Conservation (phyloP, 2,797 vertebrate species). For the Anisognathus igniventris region DNA sequence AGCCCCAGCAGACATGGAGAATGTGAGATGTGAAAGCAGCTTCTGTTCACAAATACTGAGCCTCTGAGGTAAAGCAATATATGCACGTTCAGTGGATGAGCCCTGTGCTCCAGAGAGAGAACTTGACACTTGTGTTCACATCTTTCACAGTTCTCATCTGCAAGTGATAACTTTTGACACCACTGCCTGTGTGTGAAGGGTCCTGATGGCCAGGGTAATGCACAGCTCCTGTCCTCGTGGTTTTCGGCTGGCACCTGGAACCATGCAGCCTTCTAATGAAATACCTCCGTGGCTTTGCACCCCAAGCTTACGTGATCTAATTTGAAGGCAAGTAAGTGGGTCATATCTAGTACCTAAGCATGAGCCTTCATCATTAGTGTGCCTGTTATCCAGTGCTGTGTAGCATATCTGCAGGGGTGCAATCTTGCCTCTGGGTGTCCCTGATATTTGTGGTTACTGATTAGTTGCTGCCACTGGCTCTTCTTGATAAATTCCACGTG, state of each 20-base stretch:
- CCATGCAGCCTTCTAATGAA: conserved; percentile 26
- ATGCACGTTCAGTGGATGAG: background rate
- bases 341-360: conserved; percentile 42
- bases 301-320: conserved; percentile 6
- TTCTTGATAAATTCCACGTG: conserved; percentile 28
- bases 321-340: conserved; percentile 40
- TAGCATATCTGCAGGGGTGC: conserved; percentile 59
- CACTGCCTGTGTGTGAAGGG: conserved; percentile 1
- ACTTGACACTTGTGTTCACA: conserved; percentile 49
- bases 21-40: conserved; percentile 7
- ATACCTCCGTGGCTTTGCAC: conserved; percentile 2
- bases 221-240: background rate
- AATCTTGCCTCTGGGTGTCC: conserved; percentile 41
- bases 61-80: conserved; percentile 6
- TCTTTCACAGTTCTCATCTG: conserved; percentile 59
- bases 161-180: conserved; percentile 59
- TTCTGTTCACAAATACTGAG: background rate
- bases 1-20: background rate
- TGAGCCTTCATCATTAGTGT: conserved; percentile 43
- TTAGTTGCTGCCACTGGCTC: conserved; percentile 21
- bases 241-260: background rate
- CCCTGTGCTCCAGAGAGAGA: background rate
- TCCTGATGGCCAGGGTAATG: conserved; percentile 5
- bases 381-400: conserved; percentile 49
- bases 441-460: conserved; percentile 57